Evolutionary conservation across 2,113 vertebrate genomes (phyloP), one percentile per base, ranked within the genome.

Genomic region (Potamarius usumacintae): DNA sequence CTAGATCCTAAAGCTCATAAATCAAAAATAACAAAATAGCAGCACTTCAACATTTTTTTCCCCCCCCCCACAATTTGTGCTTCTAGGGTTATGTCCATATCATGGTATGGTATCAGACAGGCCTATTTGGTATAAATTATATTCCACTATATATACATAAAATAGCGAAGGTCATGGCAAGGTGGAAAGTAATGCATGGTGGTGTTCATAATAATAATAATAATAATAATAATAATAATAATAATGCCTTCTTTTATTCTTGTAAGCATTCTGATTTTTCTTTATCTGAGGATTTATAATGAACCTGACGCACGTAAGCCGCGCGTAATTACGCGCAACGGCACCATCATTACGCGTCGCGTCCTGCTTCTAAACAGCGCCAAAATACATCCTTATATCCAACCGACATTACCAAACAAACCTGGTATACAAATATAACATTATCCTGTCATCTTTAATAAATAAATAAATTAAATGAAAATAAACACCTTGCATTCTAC

Each of bases 321-420:
- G 30, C 11, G 85, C 85, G 85, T 86, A 86, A 86, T 81, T 86
- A 22, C 85, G 85, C 85, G 22, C 85, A 80, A 12, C 63, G 57
- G 50, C 17, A 22, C 25, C 84, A 85, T 50, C 55, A 25, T 60
- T n/a, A 78, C 8, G 10, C 60, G 5, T 52, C 55, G 12, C 10
- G 57, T 78, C 84, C 84, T 63, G 55, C 53, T 85, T 12, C 53
- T 22, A 12, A 22, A 20, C 48, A 69, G 57, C 7, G 20, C 79
- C 55, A 67, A 18, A n/a, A 15, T 0, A 7, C 14, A n/a, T 10
- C 72, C 18, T 3, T 74, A 8, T 20, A 9, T 48, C 42, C 9
- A 20, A 2, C 2, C n/a, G 14, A 14, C 22, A 25, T 2, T 52
- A 25, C 22, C 5, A 11, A 77, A 76, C 18, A 76, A 76, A 50